Conservation (phyloP, 2,888 invertebrate species). For the Microchrysa polita region DNA sequence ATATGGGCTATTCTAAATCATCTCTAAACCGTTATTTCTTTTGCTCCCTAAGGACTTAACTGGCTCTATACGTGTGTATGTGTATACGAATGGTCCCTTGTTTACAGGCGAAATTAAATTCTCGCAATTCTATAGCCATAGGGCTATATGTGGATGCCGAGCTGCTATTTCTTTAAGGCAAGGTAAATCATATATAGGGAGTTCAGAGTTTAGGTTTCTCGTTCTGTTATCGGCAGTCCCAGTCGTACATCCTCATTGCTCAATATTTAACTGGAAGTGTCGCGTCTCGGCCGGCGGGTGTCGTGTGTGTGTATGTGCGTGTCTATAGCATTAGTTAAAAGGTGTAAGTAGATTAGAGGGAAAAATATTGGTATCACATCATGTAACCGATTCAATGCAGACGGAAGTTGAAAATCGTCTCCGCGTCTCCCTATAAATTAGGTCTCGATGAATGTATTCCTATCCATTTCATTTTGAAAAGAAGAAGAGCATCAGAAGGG, state of each 20-base stretch:
- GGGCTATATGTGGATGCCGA: too few relatives aligned
- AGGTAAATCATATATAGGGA: background rate
- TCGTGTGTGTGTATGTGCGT: too few relatives aligned
- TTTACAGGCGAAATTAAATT: conserved; percentile 18
- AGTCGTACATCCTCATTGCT: background rate
- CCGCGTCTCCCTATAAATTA: conserved; percentile 35
- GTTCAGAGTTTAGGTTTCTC: background rate
- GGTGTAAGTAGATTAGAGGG: conserved; percentile 45
- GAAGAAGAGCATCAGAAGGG: conserved; percentile 15
- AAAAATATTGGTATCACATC: conserved; percentile 45
- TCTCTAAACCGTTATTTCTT: background rate
- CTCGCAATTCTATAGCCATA: background rate
- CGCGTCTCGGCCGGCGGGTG: too few relatives aligned
- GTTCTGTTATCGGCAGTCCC: too few relatives aligned
- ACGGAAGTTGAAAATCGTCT: too few relatives aligned
- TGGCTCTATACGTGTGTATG: too few relatives aligned
- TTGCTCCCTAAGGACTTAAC: conserved; percentile 11
- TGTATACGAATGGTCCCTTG: too few relatives aligned
- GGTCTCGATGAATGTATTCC: conserved; percentile 40
- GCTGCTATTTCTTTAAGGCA: background rate
- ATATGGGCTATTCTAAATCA: background rate
- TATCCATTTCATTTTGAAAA: conserved; percentile 42
- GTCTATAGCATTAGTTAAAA: conserved; percentile 46
- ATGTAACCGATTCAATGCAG: conserved; percentile 18
- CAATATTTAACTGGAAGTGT: too few relatives aligned